phyloP scores from a whole-genome alignment of 2,888 invertebrate genomes.

The Sepiola atlantica region DNA sequence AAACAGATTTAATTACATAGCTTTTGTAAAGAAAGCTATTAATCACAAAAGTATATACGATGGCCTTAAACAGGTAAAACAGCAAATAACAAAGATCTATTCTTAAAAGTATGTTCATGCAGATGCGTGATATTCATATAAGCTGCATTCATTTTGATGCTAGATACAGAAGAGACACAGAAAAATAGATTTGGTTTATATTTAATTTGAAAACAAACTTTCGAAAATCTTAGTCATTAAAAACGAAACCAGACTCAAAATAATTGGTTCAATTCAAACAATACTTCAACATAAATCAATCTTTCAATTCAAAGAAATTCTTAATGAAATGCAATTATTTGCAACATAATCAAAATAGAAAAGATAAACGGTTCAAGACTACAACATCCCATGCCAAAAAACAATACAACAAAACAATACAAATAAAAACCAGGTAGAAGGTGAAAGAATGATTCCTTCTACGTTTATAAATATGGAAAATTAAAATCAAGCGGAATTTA shows the following conservation, averaged over 20 bases:
- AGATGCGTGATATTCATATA: not conserved
- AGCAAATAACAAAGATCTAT: not conserved
- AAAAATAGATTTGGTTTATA: not conserved
- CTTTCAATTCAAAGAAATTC: too few species aligned
- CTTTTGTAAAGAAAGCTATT: too few species aligned
- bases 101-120: not conserved
- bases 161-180: not conserved
- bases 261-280: not conserved
- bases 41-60: too few species aligned
- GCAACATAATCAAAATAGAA: not conserved
- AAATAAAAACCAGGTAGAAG: not conserved
- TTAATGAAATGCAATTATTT: not conserved
- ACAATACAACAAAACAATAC: not conserved
- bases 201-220: not conserved
- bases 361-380: not conserved
- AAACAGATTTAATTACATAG: too few species aligned
- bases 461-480: not conserved
- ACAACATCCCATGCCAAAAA: not conserved
- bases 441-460: constrained; percentile 9
- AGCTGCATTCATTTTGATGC: not conserved
- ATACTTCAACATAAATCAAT: too few species aligned
- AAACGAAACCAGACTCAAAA: not conserved
- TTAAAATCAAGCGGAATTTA: not conserved
- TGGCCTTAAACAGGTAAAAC: too few species aligned
- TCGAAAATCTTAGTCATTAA: not conserved